Percentiles rank a stretch among this genome's conserved stretches.
Evolutionary conservation across 2,888 invertebrate species (phyloP).

Genomic region (Heliconius erato): DNA sequence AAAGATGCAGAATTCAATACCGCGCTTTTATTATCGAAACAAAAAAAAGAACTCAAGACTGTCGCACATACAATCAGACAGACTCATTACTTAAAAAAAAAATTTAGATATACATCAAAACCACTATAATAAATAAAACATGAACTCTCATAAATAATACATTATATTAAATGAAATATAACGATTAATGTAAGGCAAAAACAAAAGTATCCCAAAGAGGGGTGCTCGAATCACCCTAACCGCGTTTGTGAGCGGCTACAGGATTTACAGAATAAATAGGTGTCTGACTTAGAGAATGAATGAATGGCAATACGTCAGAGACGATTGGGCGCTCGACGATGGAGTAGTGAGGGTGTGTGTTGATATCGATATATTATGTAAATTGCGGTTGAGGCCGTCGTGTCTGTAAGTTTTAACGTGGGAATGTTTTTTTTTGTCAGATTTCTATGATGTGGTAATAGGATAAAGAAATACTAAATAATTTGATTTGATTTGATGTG

Average conservation of each 20-base stretch:
- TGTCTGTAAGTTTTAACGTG: too few species aligned
- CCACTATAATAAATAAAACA: constrained; percentile 14
- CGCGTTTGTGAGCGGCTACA: constrained; percentile 59
- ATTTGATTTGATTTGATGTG: not conserved
- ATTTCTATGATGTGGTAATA: too few species aligned
- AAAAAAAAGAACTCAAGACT: not conserved
- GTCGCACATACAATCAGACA: not conserved
- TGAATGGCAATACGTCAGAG: constrained; percentile 79
- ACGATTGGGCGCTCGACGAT: constrained; percentile 73
- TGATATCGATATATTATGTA: not conserved
- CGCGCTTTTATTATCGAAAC: not conserved
- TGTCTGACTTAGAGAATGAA: constrained; percentile 72
- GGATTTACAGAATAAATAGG: constrained; percentile 74
- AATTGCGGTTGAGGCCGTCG: not conserved
- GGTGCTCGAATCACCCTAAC: constrained; percentile 56
- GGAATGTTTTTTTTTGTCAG: too few species aligned
- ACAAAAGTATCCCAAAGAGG: constrained; percentile 53
- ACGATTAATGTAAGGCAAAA: constrained; percentile 44
- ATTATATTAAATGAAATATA: constrained; percentile 30
- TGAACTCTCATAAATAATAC: constrained; percentile 31
- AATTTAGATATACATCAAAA: not conserved
- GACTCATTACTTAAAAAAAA: not conserved
- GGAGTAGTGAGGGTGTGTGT: constrained; percentile 58
- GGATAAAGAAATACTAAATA: not conserved
- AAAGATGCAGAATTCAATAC: not conserved